A percentile compares a stretch with the other conserved stretches of the same genome.
Conservation (phyloP, 1,140 invertebrate genomes). For the Calliopsis andreniformis region DNA sequence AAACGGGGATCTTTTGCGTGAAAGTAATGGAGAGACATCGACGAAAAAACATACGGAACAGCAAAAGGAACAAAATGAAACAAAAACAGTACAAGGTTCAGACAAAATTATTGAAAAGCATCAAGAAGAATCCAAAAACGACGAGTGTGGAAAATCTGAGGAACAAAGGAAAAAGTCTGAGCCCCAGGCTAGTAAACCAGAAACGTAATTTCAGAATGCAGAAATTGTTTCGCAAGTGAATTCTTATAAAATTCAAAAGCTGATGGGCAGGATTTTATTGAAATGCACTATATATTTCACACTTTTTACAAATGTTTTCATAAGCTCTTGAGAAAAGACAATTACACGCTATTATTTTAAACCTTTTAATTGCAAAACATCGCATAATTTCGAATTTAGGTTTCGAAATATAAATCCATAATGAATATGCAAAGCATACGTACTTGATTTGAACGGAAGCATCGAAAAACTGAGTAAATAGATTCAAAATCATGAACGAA, state of each 20-base stretch:
- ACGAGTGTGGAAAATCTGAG: constrained; percentile 50
- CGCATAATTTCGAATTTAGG: too few species aligned
- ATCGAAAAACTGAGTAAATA: constrained; percentile 12
- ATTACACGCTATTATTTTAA: neutral
- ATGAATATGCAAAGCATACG: neutral
- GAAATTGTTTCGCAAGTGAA: neutral
- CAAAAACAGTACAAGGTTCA: neutral
- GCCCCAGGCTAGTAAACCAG: constrained; percentile 70
- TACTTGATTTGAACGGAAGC: neutral
- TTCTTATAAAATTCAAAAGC: neutral
- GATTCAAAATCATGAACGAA: constrained; percentile 10
- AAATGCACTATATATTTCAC: constrained; percentile 11
- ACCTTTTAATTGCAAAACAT: constrained; percentile 3
- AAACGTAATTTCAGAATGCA: constrained; percentile 69
- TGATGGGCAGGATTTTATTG: constrained; percentile 1
- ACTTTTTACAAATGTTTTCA: constrained; percentile 19
- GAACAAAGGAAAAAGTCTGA: constrained; percentile 74
- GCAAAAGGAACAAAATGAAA: constrained; percentile 20
- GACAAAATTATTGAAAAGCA: constrained; percentile 44
- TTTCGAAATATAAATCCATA: constrained; percentile 11
- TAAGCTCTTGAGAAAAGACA: neutral
- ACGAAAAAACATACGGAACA: constrained; percentile 14
- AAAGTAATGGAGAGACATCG: constrained; percentile 34
- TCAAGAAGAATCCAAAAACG: constrained; percentile 58
- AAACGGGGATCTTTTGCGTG: constrained; percentile 37